Evolutionary conservation across 2,113 vertebrate genomes (phyloP), one percentile per base, ranked within the genome.

Genomic region (Syngnathus floridae): DNA sequence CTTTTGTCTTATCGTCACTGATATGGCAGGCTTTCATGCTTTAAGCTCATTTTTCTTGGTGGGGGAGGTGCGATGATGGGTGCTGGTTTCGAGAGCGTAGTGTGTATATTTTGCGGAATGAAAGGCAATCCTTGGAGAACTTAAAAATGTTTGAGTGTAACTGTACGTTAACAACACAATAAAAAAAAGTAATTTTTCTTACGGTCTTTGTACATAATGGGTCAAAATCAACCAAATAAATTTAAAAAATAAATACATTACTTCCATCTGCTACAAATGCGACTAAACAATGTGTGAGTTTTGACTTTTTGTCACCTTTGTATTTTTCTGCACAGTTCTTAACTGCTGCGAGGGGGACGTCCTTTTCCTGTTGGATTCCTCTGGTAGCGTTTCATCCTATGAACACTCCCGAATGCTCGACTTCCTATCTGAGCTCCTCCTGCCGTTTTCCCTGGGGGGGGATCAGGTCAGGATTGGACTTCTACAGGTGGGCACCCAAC

Each of bases 351-450:
- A 94, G 68, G 97, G 96, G 0, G 96, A 99, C 10, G 86, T 98
- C 66, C 90, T 98, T 73, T 90, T 99, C 83, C 77, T 99, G 48
- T 48, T 99, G 86, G 97, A 99, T 82, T 97, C 96, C 77, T 99
- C 95, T 0, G 95, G 95, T 62, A 99, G 97, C 0, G 91, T 98
- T 70, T 93, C 94, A 0, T 93, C 90, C 72, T 94, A 97, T 9
- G 97, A 99, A 72, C 94, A 95, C 80, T 91, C 91, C 65, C 90
- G 72, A 37, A 92, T 97, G 81, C 93, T 93, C 51, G 73, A 89
- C 51, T 99, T 99, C 83, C 86, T 99, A 67, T 93, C 93, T 5
- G 93, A 94, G 69, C 92, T 99, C 19, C 71, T 93, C 11, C 87
- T 77, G 1, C 92, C 92, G 0, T 93, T 98, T 83, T 90, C 93